Evolutionary conservation across 2,113 vertebrate species (phyloP), one percentile per base, ranked within the genome.

Genomic region (Ochotona princeps): DNA sequence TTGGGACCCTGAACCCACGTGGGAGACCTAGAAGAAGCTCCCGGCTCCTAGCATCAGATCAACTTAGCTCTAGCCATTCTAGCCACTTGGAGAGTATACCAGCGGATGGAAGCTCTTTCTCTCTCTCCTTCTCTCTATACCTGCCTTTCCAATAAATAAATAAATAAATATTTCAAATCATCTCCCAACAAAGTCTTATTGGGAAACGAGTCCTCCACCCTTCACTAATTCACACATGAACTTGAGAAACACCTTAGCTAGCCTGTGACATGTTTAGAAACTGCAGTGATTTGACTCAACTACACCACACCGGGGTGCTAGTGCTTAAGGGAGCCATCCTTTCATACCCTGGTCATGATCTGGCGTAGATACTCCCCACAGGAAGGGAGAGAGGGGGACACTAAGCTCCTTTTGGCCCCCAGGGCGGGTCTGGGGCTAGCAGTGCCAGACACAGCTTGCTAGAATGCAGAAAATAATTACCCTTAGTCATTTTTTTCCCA

Each of bases 221-320:
- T 12, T 90, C 87, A 76, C 0, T 51, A 44, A 81, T 26, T 85
- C 25, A 21, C 18, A 76, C 10, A 1, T 30, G 38, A 67, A 80
- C 76, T 91, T 89, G 72, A 94, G 51, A 93, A 76, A 73, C n/a
- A 80, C 7, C 54, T 92, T 92, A 44, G 18, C 72, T 23, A 7
- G 72, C 83, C 84, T 75, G 60, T 65, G 47, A 11, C 5, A 14
- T 18, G 47, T 84, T 76, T 80, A 38, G 0, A 82, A 54, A 75
- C 4, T 4, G 23, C 89, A 84, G 28, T 23, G 47, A 32, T 49
- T 12, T 89, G 78, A 74, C 84, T 69, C 82, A 74, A 65, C 49
- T 81, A 26, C 4, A 67, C 86, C 91, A 89, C 91, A 32, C 0
- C 76, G 87, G 90, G 89, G 86, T 82, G 75, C 91, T 54, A 30